Base-by-base conservation (phyloP, 2,797 vertebrate species). In the Luscinia luscinia region DNA sequence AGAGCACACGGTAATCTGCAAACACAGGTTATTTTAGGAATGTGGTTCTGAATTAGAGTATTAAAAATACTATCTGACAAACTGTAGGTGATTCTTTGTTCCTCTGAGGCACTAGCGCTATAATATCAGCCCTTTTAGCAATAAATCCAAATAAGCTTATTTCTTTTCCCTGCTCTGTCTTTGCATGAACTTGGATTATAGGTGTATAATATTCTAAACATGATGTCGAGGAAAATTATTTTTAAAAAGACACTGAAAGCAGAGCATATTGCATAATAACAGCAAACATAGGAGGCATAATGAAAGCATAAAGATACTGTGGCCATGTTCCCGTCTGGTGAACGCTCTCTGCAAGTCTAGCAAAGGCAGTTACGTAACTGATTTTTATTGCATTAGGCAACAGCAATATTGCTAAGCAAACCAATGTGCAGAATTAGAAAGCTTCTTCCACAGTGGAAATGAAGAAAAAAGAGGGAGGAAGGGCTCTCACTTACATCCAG, bases 281-380 rank as follows among this genome's bases (percentile, higher is more conserved):
- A 55, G 46, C 3, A 24, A 92, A 68, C 48, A 64, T 2, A 73
- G 66, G 43, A 91, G 45, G 34, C 58, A 84, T 27, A 81, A 68
- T n/a, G 48, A 81, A 86, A 94, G 79, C 76, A 46, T 27, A 88
- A 94, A 94, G 87, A 84, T 83, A 64, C 84, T 9, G 83, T 85
- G 80, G 85, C 94, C 87, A 81, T 94, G 76, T 94, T 95, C 73
- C 69, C 0, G 2, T 64, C 75, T 91, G 68, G 57, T 62, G 87
- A 96, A 89, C 48, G 63, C 67, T 86, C 76, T 75, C 87, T 91
- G 83, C 80, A 62, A 91, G 85, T 58, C 91, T 94, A 72, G 87
- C 79, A 95, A 93, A 96, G 85, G 87, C 93, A 84, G 95, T 96
- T 96, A 94, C 89, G 86, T 96, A 96, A 96, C 96, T 84, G 95